phyloP scores from a whole-genome alignment of 1,140 invertebrate species.

The Periplaneta americana region DNA sequence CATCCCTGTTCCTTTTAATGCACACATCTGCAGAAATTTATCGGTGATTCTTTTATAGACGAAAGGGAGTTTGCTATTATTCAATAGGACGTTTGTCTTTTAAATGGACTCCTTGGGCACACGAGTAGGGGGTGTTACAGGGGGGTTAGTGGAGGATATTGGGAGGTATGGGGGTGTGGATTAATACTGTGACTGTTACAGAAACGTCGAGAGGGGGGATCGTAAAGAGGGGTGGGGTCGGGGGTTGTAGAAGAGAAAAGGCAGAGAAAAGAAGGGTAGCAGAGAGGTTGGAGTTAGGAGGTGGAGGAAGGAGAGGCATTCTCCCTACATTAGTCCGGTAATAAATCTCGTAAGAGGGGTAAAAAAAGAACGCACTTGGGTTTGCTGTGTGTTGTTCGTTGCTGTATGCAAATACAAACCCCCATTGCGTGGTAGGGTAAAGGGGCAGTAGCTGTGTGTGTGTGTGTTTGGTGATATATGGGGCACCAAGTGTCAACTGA shows the following conservation, averaged over 20 bases:
- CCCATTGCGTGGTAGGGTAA: neutral
- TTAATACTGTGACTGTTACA: constrained; percentile 17
- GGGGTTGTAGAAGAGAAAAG: constrained; percentile 10
- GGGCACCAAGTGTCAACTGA: constrained; percentile 38
- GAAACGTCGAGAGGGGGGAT: neutral
- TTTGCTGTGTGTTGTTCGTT: constrained; percentile 16
- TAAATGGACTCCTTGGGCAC: constrained; percentile 19
- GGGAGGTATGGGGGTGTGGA: constrained; percentile 9
- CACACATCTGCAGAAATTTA: constrained; percentile 22
- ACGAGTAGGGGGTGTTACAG: neutral
- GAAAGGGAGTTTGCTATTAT: constrained; percentile 18
- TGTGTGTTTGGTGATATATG: constrained; percentile 36
- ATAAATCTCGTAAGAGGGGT: constrained; percentile 32
- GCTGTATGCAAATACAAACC: constrained; percentile 20
- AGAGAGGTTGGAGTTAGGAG: neutral
- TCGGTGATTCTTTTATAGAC: constrained; percentile 21
- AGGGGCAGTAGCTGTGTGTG: constrained; percentile 18
- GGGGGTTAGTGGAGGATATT: neutral
- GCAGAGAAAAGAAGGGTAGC: constrained; percentile 8
- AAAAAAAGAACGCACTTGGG: neutral
- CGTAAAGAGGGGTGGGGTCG: neutral
- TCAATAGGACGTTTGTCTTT: constrained; percentile 23
- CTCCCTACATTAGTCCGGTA: constrained; percentile 34
- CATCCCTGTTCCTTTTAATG: constrained; percentile 18
- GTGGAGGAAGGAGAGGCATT: constrained; percentile 14